Conservation (phyloP, 2,113 vertebrate species). For the Hydropotes inermis region DNA sequence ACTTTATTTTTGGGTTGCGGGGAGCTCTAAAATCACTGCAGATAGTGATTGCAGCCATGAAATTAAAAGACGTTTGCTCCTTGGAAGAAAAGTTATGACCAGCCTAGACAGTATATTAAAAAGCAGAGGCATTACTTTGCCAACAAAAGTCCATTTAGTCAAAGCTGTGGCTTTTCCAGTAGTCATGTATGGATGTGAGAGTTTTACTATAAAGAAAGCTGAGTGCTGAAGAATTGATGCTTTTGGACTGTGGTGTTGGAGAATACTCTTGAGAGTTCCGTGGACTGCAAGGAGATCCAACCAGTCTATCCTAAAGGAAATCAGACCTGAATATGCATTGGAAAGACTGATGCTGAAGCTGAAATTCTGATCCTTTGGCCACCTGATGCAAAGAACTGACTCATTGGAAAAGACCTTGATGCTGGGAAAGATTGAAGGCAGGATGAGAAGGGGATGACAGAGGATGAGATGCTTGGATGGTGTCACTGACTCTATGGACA, state of each 20-base stretch:
- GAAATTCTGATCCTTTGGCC: not conserved
- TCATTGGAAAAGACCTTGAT: not conserved
- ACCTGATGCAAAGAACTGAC: not conserved
- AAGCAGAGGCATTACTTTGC: not conserved
- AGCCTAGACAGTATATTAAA: not conserved
- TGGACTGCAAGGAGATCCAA: not conserved
- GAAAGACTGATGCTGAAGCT: not conserved
- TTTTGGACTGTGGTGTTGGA: not conserved
- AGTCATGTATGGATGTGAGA: not conserved
- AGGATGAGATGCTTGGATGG: not conserved
- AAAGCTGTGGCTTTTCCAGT: not conserved
- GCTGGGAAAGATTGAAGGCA: not conserved
- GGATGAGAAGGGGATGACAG: not conserved
- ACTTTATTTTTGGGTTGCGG: accelerated
- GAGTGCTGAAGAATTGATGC: not conserved
- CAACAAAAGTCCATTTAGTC: not conserved
- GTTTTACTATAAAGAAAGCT: not conserved
- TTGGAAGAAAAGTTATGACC: not conserved
- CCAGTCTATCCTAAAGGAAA: not conserved
- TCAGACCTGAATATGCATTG: not conserved
- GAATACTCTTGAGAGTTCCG: not conserved
- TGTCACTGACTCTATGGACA: not conserved
- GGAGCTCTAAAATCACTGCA: not conserved
- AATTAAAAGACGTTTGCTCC: not conserved
- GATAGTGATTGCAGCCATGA: not conserved